Evolutionary conservation across 2,797 vertebrate species (phyloP).

Genomic region (Neomorphus geoffroyi): DNA sequence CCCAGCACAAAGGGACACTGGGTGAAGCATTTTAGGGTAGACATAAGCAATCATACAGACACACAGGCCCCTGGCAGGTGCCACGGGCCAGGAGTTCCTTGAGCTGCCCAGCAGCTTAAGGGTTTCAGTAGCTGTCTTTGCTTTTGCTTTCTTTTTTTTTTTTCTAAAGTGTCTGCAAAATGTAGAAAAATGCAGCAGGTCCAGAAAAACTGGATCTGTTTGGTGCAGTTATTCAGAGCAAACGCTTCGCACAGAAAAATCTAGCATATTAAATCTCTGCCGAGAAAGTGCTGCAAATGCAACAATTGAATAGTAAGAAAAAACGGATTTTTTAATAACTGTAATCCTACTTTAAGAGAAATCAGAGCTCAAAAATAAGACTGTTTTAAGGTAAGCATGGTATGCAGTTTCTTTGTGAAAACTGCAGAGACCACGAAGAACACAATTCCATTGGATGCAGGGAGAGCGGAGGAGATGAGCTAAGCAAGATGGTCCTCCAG

Average conservation of each 20-base stretch:
- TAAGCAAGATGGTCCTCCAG: background rate
- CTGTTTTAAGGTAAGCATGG: background rate
- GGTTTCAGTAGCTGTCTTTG: background rate
- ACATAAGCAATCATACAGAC: background rate
- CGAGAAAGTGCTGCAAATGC: background rate
- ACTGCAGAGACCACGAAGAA: background rate
- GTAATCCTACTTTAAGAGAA: background rate
- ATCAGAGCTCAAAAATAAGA: background rate
- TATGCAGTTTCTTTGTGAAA: background rate
- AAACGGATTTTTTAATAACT: background rate
- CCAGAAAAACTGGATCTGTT: conserved; percentile 80
- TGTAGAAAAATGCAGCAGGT: conserved; percentile 75
- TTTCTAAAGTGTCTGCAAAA: conserved; percentile 60
- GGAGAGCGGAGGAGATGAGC: background rate
- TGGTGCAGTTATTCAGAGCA: conserved; percentile 51
- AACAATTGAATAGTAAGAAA: background rate
- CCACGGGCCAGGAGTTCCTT: background rate
- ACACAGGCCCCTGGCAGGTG: background rate
- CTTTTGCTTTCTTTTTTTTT: background rate
- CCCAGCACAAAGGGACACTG: background rate
- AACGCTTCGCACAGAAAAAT: background rate
- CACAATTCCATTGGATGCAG: background rate
- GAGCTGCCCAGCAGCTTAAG: background rate
- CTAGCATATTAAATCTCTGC: background rate
- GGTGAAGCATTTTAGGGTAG: background rate